A percentile compares a stretch with the other conserved stretches of the same genome.
These are phyloP conservation scores for Drosophila incognita DNA, from an alignment of 2,888 invertebrate genomes.

Conservation along the genomic window DNA sequence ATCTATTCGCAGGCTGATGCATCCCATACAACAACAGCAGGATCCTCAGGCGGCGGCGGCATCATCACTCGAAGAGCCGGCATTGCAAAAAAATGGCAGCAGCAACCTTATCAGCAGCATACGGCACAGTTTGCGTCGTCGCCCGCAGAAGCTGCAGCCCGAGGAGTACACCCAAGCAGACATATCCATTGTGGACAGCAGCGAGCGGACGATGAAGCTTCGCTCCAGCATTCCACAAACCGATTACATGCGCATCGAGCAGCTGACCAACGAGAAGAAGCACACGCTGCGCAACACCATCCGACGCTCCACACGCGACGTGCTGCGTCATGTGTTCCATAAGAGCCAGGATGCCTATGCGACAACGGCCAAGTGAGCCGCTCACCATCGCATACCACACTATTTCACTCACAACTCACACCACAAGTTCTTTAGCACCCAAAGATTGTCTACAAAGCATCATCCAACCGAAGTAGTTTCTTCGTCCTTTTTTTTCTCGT, in stretches of 20 bases:
- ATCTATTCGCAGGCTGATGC: constrained; percentile 83
- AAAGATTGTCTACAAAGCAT: constrained; percentile 51
- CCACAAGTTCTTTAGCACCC: constrained; percentile 43
- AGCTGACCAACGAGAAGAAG: constrained; percentile 79
- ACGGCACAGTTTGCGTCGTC: constrained; percentile 83
- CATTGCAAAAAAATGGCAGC: constrained; percentile 23
- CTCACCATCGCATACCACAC: neutral
- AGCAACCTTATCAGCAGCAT: constrained; percentile 65
- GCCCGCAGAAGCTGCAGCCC: constrained; percentile 59
- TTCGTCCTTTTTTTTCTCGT: neutral
- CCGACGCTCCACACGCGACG: constrained; percentile 81
- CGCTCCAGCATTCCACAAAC: constrained; percentile 72
- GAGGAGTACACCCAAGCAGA: constrained; percentile 51
- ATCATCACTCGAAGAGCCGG: constrained; percentile 26
- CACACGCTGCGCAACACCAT: constrained; percentile 82
- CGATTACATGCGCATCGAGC: constrained; percentile 78
- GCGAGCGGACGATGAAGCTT: constrained; percentile 82
- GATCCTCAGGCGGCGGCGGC: constrained; percentile 12
- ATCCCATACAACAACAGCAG: constrained; percentile 56
- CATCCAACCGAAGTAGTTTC: constrained; percentile 1
- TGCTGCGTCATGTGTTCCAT: constrained; percentile 84
- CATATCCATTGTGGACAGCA: constrained; percentile 82
- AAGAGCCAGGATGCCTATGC: constrained; percentile 83
- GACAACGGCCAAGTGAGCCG: constrained; percentile 74
- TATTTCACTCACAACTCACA: neutral